A percentile compares a stretch with the other conserved stretches of the same genome.
phyloP scores from a whole-genome alignment of 2,113 vertebrate genomes.

The Hippopotamus amphibius region DNA sequence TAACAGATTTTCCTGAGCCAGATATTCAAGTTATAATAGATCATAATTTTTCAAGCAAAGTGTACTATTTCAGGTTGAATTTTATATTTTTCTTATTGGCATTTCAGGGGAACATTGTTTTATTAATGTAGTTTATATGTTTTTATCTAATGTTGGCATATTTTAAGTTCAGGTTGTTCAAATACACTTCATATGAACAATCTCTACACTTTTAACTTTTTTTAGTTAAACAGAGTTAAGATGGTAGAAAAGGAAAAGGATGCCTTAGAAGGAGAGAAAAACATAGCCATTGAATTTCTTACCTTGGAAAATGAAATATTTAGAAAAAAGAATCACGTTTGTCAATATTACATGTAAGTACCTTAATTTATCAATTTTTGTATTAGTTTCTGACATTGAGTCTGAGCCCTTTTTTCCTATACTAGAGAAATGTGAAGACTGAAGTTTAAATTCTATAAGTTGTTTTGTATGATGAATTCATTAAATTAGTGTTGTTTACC shows the following conservation, averaged over 20 bases:
- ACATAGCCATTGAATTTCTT: conserved; percentile 96
- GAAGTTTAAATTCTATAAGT: neutral
- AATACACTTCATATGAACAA: neutral
- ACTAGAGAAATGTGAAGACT: neutral
- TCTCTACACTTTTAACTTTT: conserved; percentile 55
- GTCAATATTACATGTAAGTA: conserved; percentile 96
- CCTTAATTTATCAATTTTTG: neutral
- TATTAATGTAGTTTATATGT: neutral
- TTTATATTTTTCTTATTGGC: conserved; percentile 12
- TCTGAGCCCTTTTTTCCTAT: neutral
- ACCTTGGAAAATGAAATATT: conserved; percentile 95
- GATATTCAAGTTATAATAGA: neutral
- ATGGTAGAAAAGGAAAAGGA: conserved; percentile 98
- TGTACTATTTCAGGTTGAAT: neutral
- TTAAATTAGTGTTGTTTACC: conserved; percentile 10
- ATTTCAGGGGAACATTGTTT: conserved; percentile 18
- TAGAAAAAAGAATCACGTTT: conserved; percentile 93
- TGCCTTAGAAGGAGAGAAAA: conserved; percentile 95
- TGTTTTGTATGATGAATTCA: neutral
- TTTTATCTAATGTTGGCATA: conserved; percentile 36
- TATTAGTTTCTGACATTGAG: neutral
- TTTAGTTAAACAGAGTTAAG: conserved; percentile 97
- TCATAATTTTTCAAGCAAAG: neutral
- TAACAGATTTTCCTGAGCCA: neutral
- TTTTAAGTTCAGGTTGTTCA: conserved; percentile 24